phyloP scores from a whole-genome alignment of 1,140 invertebrate species.

The Hylaeus volcanicus region DNA sequence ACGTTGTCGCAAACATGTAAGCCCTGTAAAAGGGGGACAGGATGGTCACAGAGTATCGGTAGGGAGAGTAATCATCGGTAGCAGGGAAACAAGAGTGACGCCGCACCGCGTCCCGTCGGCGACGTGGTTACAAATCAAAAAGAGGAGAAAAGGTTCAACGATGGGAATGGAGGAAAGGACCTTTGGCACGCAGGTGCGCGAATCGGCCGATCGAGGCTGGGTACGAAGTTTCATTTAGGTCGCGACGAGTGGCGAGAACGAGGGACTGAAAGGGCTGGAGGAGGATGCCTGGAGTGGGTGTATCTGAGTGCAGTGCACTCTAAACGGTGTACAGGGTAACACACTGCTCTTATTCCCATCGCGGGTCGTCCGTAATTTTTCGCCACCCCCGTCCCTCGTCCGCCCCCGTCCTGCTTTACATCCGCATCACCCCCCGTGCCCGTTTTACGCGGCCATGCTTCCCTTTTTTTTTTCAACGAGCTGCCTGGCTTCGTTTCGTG shows the following conservation, averaged over 20 bases:
- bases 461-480: not conserved
- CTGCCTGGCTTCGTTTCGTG: constrained; percentile 30
- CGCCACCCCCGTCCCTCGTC: constrained; percentile 45
- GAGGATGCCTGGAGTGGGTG: constrained; percentile 38
- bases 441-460: constrained; percentile 37
- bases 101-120: not conserved
- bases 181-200: constrained; percentile 40
- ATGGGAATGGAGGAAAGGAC: not conserved
- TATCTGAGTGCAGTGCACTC: constrained; percentile 53
- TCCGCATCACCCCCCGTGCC: constrained; percentile 5
- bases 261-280: constrained; percentile 17
- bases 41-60: not conserved
- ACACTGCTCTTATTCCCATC: constrained; percentile 57
- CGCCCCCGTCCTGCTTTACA: constrained; percentile 46
- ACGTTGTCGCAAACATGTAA: too few species aligned
- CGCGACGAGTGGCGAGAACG: constrained; percentile 47
- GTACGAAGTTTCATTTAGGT: constrained; percentile 51
- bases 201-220: constrained; percentile 38
- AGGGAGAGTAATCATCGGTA: not conserved
- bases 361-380: constrained; percentile 49
- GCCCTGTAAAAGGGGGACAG: not conserved
- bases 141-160: too few species aligned
- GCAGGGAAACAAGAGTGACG: not conserved
- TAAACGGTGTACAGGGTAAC: constrained; percentile 55
- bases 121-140: not conserved